phyloP scores from a whole-genome alignment of 2,797 vertebrate species.

The Tenualosa ilisha region DNA sequence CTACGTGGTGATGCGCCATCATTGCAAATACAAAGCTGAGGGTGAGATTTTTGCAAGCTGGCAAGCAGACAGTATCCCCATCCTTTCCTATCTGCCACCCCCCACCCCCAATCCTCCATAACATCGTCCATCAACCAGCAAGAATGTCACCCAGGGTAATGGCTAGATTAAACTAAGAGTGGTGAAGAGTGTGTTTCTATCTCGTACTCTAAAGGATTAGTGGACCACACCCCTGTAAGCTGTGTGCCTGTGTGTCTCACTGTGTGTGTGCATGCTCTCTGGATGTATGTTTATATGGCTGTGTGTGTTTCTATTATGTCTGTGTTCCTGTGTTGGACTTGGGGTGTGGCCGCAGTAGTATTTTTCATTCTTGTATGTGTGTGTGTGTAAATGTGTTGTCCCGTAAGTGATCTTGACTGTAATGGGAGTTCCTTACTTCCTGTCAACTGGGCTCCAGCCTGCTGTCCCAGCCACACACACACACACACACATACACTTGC shows the following conservation, averaged over 20 bases:
- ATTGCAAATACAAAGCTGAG: neutral
- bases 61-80: too few species aligned
- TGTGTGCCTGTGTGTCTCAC: neutral
- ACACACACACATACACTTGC: constrained; percentile 1
- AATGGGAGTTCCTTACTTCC: neutral
- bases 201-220: neutral
- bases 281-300: neutral
- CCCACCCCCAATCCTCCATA: neutral
- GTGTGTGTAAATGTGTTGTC: neutral
- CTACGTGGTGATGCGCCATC: neutral
- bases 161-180: neutral
- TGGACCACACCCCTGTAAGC: neutral
- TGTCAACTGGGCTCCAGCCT: too few species aligned
- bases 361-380: neutral
- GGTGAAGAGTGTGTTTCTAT: neutral
- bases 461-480: neutral
- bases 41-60: neutral
- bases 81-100: too few species aligned
- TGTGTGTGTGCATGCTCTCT: neutral
- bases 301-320: neutral
- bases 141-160: neutral
- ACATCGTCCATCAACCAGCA: neutral
- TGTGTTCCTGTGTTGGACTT: neutral
- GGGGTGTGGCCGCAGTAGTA: too few species aligned
- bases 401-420: neutral